Conservation (phyloP, 2,113 vertebrate species). For the Ondatra zibethicus region DNA sequence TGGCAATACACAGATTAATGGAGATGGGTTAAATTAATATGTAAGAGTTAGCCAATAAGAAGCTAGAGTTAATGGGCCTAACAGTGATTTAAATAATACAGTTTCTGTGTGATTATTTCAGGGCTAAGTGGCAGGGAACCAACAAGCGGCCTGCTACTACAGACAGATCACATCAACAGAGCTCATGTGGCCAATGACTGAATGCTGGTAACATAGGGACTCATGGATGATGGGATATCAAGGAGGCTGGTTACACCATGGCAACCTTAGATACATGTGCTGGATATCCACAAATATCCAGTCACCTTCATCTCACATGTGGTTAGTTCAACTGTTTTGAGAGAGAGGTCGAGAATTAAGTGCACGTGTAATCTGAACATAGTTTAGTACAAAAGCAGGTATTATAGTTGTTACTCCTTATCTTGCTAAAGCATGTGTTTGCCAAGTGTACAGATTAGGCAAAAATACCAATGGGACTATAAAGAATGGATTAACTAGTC, state of each 20-base stretch:
- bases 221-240: background rate
- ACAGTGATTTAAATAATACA: too few species aligned
- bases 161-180: slow-evolving; percentile 50
- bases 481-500: background rate
- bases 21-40: too few species aligned
- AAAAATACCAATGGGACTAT: slow-evolving; percentile 4
- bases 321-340: background rate
- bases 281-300: background rate
- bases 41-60: too few species aligned
- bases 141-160: too few species aligned
- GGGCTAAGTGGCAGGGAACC: too few species aligned
- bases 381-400: slow-evolving; percentile 25
- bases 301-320: background rate
- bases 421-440: slow-evolving; percentile 56
- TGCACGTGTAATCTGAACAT: background rate
- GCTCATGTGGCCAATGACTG: slow-evolving; percentile 57
- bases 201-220: slow-evolving; percentile 52
- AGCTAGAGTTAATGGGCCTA: too few species aligned
- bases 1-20: too few species aligned
- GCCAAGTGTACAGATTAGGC: slow-evolving; percentile 8
- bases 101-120: too few species aligned
- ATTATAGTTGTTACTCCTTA: slow-evolving; percentile 21
- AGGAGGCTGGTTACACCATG: background rate
- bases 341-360: slow-evolving; percentile 27
- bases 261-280: background rate